Evolutionary conservation across 2,113 vertebrate species (phyloP).

Genomic region (Cairina moschata): DNA sequence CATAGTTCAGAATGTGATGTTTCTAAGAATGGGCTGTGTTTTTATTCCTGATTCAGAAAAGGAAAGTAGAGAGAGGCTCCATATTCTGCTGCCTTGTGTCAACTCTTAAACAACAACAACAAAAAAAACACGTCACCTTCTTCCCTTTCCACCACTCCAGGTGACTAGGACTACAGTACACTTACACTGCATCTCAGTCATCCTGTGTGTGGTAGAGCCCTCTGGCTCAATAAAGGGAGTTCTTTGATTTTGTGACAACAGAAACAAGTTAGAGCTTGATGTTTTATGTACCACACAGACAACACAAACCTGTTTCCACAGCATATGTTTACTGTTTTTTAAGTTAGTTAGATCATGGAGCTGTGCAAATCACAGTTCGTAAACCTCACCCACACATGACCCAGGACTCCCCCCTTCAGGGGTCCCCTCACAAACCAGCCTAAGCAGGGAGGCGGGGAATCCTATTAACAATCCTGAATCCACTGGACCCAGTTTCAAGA

Average conservation of each 20-base stretch:
- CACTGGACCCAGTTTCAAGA: neutral
- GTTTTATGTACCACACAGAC: neutral
- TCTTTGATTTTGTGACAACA: neutral
- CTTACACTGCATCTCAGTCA: neutral
- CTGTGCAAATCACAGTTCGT: conserved; percentile 59
- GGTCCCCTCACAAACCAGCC: conserved; percentile 3
- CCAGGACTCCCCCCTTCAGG: neutral
- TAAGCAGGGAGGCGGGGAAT: neutral
- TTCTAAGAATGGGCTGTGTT: neutral
- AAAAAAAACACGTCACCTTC: neutral
- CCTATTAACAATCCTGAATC: conserved; percentile 15
- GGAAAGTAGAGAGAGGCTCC: neutral
- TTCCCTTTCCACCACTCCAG: neutral
- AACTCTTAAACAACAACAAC: neutral
- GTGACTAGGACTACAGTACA: neutral
- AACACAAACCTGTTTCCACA: neutral
- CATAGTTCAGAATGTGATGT: neutral
- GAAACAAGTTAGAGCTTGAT: neutral
- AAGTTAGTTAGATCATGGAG: conserved; percentile 58
- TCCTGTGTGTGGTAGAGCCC: neutral
- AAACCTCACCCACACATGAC: conserved; percentile 13
- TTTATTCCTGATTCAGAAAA: neutral
- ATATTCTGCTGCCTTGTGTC: neutral
- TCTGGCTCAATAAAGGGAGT: neutral
- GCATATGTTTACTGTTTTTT: conserved; percentile 52